These are phyloP conservation scores for Chelon labrosus DNA, from an alignment of 2,797 vertebrate genomes.

Conservation along the genomic window DNA sequence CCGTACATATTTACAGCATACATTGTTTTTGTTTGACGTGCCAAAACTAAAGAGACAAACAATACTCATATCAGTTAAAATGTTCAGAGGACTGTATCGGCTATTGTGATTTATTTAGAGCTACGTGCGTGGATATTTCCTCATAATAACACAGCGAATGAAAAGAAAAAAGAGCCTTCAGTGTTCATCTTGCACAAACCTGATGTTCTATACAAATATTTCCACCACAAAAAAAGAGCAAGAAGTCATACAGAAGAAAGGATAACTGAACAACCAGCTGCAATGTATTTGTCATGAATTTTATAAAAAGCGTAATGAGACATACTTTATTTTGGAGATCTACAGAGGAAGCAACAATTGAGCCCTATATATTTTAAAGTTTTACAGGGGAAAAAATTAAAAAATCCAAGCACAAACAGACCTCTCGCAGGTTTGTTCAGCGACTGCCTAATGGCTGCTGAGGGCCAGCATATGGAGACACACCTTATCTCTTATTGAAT, in stretches of 20 bases:
- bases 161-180: background rate
- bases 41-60: constrained; percentile 9
- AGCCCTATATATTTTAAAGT: background rate
- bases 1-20: constrained; percentile 12
- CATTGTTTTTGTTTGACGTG: constrained; percentile 7
- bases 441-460: constrained; percentile 55
- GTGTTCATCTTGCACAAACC: constrained; percentile 13
- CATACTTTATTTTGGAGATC: background rate
- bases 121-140: background rate
- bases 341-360: background rate
- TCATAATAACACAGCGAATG: background rate
- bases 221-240: background rate
- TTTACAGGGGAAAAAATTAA: background rate
- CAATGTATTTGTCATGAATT: constrained; percentile 8
- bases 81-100: background rate
- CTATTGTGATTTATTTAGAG: constrained; percentile 4
- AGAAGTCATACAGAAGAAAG: background rate
- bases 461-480: constrained; percentile 66
- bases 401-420: constrained; percentile 1
- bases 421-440: constrained; percentile 34
- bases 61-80: background rate
- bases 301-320: background rate
- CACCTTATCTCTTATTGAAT: constrained; percentile 56
- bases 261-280: constrained; percentile 2
- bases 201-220: background rate